These are phyloP conservation scores for Psococerastis gibbosa DNA, from an alignment of 2,888 invertebrate species.

Conservation along the genomic window DNA sequence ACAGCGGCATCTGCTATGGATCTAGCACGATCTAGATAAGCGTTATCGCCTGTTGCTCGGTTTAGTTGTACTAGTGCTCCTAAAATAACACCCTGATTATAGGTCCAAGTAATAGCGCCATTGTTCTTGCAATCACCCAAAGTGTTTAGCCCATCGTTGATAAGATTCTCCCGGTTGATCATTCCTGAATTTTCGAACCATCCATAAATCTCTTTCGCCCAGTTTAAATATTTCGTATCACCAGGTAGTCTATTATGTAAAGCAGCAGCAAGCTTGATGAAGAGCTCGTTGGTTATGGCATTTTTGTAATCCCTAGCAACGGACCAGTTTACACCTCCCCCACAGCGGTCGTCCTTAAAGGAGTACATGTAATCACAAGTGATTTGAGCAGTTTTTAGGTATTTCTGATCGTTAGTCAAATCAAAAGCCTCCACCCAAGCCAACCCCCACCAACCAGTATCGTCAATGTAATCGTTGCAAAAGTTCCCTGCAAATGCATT, in stretches of 20 bases:
- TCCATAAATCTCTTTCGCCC: not conserved
- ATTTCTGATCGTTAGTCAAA: not conserved
- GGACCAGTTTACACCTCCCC: not conserved
- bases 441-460: constrained; percentile 2
- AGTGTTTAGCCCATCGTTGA: constrained; percentile 1
- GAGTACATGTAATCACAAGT: not conserved
- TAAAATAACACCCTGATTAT: not conserved
- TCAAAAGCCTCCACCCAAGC: constrained; percentile 2
- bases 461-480: not conserved
- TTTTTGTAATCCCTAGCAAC: not conserved
- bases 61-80: not conserved
- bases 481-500: not conserved
- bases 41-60: not conserved
- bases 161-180: not conserved
- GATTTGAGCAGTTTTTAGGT: not conserved
- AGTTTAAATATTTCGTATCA: not conserved
- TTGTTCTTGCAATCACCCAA: not conserved
- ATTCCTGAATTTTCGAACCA: not conserved
- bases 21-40: not conserved
- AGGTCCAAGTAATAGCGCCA: not conserved
- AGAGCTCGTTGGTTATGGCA: constrained; percentile 4
- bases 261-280: constrained; percentile 5
- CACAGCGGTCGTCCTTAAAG: not conserved
- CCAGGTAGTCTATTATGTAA: not conserved
- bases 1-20: not conserved